Base-by-base conservation (phyloP, 53 echinoderm and acorn worm genomes). In the Actinopyga echinites region DNA sequence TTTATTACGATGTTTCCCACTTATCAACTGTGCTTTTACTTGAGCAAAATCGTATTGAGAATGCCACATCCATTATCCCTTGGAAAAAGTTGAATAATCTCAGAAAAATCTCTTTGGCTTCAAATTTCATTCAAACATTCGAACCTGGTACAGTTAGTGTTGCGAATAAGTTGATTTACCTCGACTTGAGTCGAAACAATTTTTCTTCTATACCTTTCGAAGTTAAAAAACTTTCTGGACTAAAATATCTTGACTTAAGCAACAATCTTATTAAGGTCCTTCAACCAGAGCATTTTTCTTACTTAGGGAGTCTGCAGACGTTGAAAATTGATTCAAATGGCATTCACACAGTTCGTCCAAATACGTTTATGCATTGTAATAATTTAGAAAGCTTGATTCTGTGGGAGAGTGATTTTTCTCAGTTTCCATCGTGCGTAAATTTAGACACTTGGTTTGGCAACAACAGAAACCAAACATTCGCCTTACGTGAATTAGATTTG, bases 171-270 rank as follows among this genome's bases (percentile, higher is more conserved):
- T 49, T 77, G 13, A 5, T 56, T 33, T 53, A 77, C 29, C 29
- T 77, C 17, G 56, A 77, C 11, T 12, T 55, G 7, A 77, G 77
- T 54, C 17, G 55, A 23, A 77, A 77, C 28, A 22, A 8, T 23
- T 30, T 77, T 77, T 32, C 29, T n/a, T 13, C 23, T 3, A 56
- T 77, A 13, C 56, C 77, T 17, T 30, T 54, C 25, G 77, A 77
- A 30, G 29, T 77, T 12, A 15, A 8, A 34, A 12, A 31, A 3
- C 56, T 77, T 1, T 30, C 9, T 12, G 20, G 56, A 26, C 30
- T 77, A 6, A 77, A 77, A 31, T 77, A 55, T 32, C 56, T 77
- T 6, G 77, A 77, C 55, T 77, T 77, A 21, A 77, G 77, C 28
- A 19, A 55, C 32, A 77, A 77, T 55, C 23, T 45, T 1, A 77